Evolutionary conservation across 2,888 invertebrate genomes (phyloP), one percentile per base, ranked within the genome.

Genomic region (Pseudolycoriella hygida): DNA sequence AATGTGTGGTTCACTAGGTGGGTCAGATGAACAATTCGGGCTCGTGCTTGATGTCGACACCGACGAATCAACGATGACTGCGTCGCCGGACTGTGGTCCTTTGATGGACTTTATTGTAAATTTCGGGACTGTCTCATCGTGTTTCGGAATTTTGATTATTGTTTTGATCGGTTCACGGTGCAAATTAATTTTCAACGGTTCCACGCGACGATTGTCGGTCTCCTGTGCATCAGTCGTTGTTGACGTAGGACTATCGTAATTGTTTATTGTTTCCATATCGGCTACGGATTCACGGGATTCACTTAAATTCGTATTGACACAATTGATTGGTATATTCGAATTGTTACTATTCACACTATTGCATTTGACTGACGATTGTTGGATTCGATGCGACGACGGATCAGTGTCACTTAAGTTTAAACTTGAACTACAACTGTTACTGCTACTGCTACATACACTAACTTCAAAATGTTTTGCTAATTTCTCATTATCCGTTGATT

Each of bases 141-240:
- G 49, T 39, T 14, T 44, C 15, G 34, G 18, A 34, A 31, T 43
- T 45, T 50, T 50, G 17, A 50, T 48, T 37, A 49, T 47, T 8
- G 49, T 49, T 46, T 49, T 49, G 11, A 50, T 47, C 19, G 49
- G 49, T n/a, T 56, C 54, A 18, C 55, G 54, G 46, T 53, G 59
- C 41, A 66, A 51, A 49, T 66, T 66, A 5, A 66, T 66, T 50
- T 64, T 64, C 34, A 66, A 52, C n/a, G 66, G 66, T 48, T 66
- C 65, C 5, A 66, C 66, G 51, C 63, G 63, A 17, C 49, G 40
- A 15, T 19, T 47, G n/a, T 49, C 49, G 32, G 10, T 40, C n/a
- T 38, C 2, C 14, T 19, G 12, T 42, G 14, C 8, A 18, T 17
- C 10, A 10, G 10, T 19, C 10, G 41, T 41, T 12, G 41, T 41